These are phyloP conservation scores for Corynorhinus townsendii DNA, from an alignment of 2,113 vertebrate genomes.

Conservation along the genomic window DNA sequence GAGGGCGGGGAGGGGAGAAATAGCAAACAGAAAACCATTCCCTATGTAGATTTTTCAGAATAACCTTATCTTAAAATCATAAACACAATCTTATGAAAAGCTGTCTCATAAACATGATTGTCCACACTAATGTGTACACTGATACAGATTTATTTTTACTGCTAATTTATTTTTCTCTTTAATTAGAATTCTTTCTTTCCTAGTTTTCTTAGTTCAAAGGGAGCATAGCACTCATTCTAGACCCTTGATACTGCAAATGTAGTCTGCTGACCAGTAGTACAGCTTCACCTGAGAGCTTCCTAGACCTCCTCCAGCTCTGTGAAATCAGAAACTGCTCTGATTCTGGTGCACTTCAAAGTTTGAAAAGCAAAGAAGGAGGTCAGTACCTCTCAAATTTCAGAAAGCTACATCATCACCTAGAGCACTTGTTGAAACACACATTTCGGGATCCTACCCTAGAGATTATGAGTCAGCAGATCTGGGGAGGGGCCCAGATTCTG, in stretches of 20 bases:
- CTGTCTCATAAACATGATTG: not conserved
- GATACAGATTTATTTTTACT: not conserved
- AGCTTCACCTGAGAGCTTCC: not conserved
- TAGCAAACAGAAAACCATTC: not conserved
- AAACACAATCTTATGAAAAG: not conserved
- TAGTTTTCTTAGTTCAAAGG: not conserved
- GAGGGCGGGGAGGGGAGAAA: accelerated
- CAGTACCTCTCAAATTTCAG: not conserved
- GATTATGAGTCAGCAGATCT: not conserved
- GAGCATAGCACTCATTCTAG: not conserved
- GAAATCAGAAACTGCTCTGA: not conserved
- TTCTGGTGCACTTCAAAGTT: not conserved
- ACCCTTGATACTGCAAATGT: not conserved
- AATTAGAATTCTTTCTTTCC: not conserved
- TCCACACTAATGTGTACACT: not conserved
- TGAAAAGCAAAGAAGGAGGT: not conserved
- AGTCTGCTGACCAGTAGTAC: not conserved
- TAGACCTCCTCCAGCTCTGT: not conserved
- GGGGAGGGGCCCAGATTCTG: not conserved
- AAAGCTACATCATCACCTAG: not conserved
- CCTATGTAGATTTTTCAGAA: not conserved
- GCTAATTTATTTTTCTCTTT: not conserved
- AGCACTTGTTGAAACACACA: not conserved
- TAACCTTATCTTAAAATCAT: not conserved
- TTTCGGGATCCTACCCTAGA: not conserved